Evolutionary conservation across 2,797 vertebrate species (phyloP), one percentile per base, ranked within the genome.

Genomic region (Tokudaia muenninki): DNA sequence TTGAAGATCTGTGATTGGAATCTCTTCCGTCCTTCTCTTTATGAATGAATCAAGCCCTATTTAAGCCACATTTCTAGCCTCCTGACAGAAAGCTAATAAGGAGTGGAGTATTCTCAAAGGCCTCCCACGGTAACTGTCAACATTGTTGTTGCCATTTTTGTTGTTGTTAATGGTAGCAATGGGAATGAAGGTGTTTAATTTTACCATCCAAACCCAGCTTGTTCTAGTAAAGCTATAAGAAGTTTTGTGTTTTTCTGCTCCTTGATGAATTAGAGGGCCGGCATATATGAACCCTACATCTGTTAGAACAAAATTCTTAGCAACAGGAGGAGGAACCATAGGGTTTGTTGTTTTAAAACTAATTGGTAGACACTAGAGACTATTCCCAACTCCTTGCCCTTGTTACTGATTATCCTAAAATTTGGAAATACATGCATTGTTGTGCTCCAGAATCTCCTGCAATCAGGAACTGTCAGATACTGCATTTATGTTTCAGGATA

Each of bases 1-100:
- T 97, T 90, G 96, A 97, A 97, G 95, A 96, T 97, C 95, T 97
- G 65, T 97, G 95, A 97, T 89, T 97, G 92, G 86, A 97, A 98
- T 97, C 97, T 97, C 90, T 97, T 98, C 95, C 70, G 88, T 96
- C 74, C 83, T 72, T 67, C 82, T 84, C 90, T 94, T 96, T 94
- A 94, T 86, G 93, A 93, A 97, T 96, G 95, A 92, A 92, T 97
- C 95, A 97, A 98, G 96, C 86, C 92, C 84, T 94, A 94, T 96
- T 92, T 97, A 97, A 95, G 93, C 78, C 91, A 95, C 91, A 96
- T 92, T 82, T 97, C 81, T 96, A 97, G 29, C 70, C 94, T 97
- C 87, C 65, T 92, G 93, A 96, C 75, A 47, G 34, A 83, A 88
- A 77, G 84, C 14, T 59, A 79, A 95, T 96, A 3, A 52, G 88